Evolutionary conservation across 2,888 invertebrate species (phyloP).

Genomic region (Drosophila meridionalis): DNA sequence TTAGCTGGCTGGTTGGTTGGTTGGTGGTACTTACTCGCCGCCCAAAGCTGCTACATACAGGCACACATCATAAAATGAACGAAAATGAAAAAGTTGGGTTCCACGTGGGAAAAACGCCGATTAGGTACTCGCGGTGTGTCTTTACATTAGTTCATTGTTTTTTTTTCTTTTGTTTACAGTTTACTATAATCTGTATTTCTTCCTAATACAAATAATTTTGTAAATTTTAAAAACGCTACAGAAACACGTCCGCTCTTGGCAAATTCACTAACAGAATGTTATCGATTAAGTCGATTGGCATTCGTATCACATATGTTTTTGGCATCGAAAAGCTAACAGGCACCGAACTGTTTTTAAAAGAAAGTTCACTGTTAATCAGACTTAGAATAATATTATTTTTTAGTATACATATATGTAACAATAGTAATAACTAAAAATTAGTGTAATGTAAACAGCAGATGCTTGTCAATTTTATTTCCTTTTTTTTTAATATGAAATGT

Average conservation of each 20-base stretch:
- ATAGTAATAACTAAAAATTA: neutral
- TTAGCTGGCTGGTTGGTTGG: constrained; percentile 11
- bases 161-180: constrained; percentile 39
- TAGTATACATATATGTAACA: neutral
- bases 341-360: constrained; percentile 8
- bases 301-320: constrained; percentile 27
- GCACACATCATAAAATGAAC: constrained; percentile 71
- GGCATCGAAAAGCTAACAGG: constrained; percentile 11
- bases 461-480: neutral
- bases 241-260: constrained; percentile 61
- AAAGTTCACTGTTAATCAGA: neutral
- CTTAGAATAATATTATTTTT: neutral
- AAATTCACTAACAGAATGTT: constrained; percentile 52
- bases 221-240: constrained; percentile 59
- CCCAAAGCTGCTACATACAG: constrained; percentile 59
- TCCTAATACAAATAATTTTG: constrained; percentile 72
- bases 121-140: constrained; percentile 43
- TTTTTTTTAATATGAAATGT: neutral
- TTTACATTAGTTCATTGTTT: constrained; percentile 75
- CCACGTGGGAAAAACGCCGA: constrained; percentile 71
- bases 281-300: constrained; percentile 32
- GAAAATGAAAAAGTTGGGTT: constrained; percentile 67
- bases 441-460: neutral
- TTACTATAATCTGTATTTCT: constrained; percentile 47
- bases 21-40: constrained; percentile 59